phyloP scores from a whole-genome alignment of 2,797 vertebrate genomes.

The Chelonia mydas region DNA sequence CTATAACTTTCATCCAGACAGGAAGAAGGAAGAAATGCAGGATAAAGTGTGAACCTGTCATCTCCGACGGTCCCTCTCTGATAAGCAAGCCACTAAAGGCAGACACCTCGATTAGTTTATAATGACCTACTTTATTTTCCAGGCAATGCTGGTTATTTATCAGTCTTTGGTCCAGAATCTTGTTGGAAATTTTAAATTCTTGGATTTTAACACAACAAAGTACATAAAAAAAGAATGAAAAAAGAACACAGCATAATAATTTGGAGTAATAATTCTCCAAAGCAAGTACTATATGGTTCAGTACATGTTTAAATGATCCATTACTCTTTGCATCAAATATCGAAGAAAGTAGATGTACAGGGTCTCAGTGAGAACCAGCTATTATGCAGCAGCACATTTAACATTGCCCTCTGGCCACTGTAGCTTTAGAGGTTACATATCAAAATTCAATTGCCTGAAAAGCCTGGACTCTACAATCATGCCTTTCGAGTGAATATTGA shows the following conservation, averaged over 20 bases:
- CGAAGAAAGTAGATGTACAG: neutral
- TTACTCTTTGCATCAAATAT: constrained; percentile 26
- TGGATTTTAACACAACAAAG: constrained; percentile 51
- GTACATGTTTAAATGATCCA: neutral
- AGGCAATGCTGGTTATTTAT: constrained; percentile 52
- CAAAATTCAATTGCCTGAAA: neutral
- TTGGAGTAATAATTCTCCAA: neutral
- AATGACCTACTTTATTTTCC: constrained; percentile 61
- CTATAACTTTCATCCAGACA: constrained; percentile 77
- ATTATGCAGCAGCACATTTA: neutral
- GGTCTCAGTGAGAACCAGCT: neutral
- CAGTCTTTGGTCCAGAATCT: constrained; percentile 47
- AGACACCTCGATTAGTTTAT: constrained; percentile 38
- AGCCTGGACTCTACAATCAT: neutral
- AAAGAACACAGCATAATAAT: neutral
- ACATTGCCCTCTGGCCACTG: neutral
- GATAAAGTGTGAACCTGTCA: constrained; percentile 56
- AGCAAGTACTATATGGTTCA: neutral
- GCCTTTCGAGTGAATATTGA: neutral
- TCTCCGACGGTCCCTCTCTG: constrained; percentile 7
- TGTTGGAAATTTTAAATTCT: constrained; percentile 43
- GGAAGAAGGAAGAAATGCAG: constrained; percentile 65
- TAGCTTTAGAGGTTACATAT: neutral
- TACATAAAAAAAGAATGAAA: constrained; percentile 35
- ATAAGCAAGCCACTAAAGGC: constrained; percentile 55